These are phyloP conservation scores for Acanthurus lineatus DNA, from an alignment of 2,797 vertebrate genomes.

Conservation along the genomic window DNA sequence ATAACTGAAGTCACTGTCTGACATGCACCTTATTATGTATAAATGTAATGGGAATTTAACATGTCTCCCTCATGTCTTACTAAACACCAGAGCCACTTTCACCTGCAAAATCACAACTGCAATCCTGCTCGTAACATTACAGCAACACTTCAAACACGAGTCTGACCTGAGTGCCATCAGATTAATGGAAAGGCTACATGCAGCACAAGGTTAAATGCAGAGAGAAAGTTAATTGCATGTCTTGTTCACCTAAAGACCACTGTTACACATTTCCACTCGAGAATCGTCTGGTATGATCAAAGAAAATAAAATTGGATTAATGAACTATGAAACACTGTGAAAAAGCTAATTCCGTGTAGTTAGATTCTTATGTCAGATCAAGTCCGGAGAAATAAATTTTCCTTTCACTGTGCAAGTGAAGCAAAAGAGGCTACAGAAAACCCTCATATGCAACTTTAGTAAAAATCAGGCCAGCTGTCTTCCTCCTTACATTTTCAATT, in stretches of 20 bases:
- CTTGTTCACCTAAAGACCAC: not conserved
- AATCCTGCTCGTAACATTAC: not conserved
- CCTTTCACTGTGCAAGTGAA: not conserved
- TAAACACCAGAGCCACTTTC: not conserved
- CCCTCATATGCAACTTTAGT: not conserved
- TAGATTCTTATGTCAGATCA: slow-evolving; percentile 1
- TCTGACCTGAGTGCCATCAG: not conserved
- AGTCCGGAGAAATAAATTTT: not conserved
- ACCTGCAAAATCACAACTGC: not conserved
- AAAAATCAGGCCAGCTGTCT: slow-evolving; percentile 9
- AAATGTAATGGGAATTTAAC: not conserved
- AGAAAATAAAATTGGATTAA: slow-evolving; percentile 3
- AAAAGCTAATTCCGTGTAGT: not conserved
- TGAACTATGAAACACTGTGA: not conserved
- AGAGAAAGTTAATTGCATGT: not conserved
- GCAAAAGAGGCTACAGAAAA: not conserved
- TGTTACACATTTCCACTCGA: not conserved
- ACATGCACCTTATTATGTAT: not conserved
- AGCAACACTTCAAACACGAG: not conserved
- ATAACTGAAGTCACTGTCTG: not conserved
- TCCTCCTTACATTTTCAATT: not conserved
- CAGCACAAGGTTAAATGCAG: not conserved
- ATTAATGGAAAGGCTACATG: slow-evolving; percentile 13
- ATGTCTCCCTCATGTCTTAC: not conserved
- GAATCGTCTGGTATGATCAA: not conserved